phyloP scores from a whole-genome alignment of 2,797 vertebrate genomes.

The Labeo calbasu region DNA sequence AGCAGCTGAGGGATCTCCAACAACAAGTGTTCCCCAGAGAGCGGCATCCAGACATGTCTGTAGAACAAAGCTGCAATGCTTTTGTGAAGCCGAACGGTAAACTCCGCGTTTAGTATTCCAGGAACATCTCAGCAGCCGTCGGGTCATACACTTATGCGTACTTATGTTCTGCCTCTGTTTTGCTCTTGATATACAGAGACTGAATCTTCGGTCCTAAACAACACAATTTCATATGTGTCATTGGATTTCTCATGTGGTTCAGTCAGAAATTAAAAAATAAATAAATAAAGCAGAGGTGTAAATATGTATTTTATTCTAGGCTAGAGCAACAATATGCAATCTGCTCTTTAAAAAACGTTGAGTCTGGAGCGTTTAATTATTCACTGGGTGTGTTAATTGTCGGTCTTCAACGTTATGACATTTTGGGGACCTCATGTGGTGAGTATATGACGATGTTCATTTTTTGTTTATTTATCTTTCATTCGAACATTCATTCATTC shows the following conservation, averaged over 20 bases:
- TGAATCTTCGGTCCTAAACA: background rate
- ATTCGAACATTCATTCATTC: too few relatives aligned
- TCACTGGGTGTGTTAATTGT: background rate
- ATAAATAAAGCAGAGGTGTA: too few relatives aligned
- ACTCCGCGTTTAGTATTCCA: slow-evolving; percentile 15
- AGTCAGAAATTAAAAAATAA: too few relatives aligned
- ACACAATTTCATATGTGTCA: background rate
- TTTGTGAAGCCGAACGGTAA: slow-evolving; percentile 5
- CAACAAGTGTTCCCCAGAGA: slow-evolving; percentile 19
- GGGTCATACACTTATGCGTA: background rate
- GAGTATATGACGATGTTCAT: background rate
- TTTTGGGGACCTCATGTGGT: background rate
- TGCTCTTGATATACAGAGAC: background rate
- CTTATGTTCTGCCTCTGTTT: background rate
- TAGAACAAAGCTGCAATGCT: slow-evolving; percentile 7
- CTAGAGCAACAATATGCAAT: too few relatives aligned
- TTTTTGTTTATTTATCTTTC: too few relatives aligned
- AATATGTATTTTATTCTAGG: too few relatives aligned
- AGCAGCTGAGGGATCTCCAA: slow-evolving; percentile 19
- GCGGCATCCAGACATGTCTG: slow-evolving; percentile 3
- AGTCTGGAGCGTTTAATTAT: background rate
- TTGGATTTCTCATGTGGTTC: background rate
- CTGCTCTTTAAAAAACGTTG: too few relatives aligned
- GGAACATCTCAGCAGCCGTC: background rate
- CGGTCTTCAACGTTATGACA: background rate